A percentile compares a stretch with the other conserved stretches of the same genome.
phyloP scores from a whole-genome alignment of 2,888 invertebrate species.

The Lucinisca nassula region DNA sequence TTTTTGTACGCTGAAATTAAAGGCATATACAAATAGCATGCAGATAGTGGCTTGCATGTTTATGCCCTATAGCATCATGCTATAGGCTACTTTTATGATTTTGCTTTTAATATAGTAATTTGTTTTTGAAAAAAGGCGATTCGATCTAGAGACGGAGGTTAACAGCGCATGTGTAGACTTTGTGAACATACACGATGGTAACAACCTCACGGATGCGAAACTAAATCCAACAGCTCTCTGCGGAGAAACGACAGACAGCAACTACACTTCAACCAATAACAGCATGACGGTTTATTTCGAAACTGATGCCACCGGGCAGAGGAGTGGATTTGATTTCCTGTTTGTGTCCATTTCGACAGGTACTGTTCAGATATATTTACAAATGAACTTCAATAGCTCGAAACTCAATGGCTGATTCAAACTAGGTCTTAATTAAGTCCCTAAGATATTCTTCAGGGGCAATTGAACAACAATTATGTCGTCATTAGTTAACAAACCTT shows the following conservation, averaged over 20 bases:
- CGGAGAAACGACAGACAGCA: slow-evolving; percentile 14
- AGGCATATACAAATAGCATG: too few relatives aligned
- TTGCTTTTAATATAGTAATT: not conserved
- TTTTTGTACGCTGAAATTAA: not conserved
- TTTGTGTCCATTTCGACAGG: slow-evolving; percentile 61
- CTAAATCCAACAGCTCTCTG: slow-evolving; percentile 57
- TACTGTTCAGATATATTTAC: too few relatives aligned
- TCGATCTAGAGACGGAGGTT: slow-evolving; percentile 53
- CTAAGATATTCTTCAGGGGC: too few relatives aligned
- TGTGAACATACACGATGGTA: slow-evolving; percentile 65
- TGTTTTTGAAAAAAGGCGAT: slow-evolving; percentile 27
- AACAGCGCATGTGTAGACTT: slow-evolving; percentile 55
- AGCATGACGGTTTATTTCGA: slow-evolving; percentile 57
- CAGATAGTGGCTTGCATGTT: too few relatives aligned
- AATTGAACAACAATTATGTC: too few relatives aligned
- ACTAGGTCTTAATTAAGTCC: too few relatives aligned
- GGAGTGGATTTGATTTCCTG: slow-evolving; percentile 55
- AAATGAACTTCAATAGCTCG: too few relatives aligned
- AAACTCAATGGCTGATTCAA: too few relatives aligned
- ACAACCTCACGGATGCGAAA: not conserved
- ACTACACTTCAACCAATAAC: slow-evolving; percentile 51
- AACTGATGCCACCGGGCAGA: slow-evolving; percentile 50
- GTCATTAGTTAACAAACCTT: too few relatives aligned
- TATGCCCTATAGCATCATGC: too few relatives aligned
- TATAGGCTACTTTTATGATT: too few relatives aligned